Evolutionary conservation across 2,888 invertebrate species (phyloP).

Genomic region (Brenthis hecate): DNA sequence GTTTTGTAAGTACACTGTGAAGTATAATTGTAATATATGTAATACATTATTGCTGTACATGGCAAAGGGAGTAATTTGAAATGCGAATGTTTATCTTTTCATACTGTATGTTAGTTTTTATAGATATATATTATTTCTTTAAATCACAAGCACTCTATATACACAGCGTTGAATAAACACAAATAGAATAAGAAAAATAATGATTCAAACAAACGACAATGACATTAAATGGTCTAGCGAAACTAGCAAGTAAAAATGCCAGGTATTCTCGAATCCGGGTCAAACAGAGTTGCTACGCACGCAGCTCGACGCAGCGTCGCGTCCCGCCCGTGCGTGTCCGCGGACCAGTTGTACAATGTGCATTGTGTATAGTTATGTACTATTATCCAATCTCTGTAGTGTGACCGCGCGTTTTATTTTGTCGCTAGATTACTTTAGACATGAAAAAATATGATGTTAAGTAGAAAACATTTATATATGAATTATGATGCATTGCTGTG

Average conservation of each 20-base stretch:
- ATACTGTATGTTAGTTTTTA: background rate
- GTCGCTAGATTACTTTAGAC: background rate
- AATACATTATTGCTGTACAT: constrained; percentile 19
- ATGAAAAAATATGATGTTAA: background rate
- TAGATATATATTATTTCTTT: background rate
- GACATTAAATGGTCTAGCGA: constrained; percentile 1
- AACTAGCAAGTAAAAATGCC: constrained; percentile 31
- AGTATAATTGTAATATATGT: constrained; percentile 29
- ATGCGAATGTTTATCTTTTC: background rate
- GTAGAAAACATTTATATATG: too few relatives aligned
- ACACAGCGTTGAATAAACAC: too few relatives aligned
- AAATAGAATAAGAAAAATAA: too few relatives aligned
- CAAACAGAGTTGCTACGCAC: constrained; percentile 34
- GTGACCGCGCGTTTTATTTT: constrained; percentile 5
- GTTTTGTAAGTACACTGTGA: constrained; percentile 36
- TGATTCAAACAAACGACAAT: background rate
- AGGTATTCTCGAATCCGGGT: constrained; percentile 43
- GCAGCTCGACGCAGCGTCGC: constrained; percentile 13
- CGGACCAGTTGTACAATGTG: constrained; percentile 35
- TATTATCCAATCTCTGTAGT: constrained; percentile 23
- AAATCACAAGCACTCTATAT: background rate
- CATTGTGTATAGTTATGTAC: constrained; percentile 25
- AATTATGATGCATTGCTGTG: too few relatives aligned
- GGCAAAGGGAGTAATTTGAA: background rate
- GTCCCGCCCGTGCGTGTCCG: constrained; percentile 36